Conservation (phyloP, 1,140 invertebrate species). For the Eurosta solidaginis region DNA sequence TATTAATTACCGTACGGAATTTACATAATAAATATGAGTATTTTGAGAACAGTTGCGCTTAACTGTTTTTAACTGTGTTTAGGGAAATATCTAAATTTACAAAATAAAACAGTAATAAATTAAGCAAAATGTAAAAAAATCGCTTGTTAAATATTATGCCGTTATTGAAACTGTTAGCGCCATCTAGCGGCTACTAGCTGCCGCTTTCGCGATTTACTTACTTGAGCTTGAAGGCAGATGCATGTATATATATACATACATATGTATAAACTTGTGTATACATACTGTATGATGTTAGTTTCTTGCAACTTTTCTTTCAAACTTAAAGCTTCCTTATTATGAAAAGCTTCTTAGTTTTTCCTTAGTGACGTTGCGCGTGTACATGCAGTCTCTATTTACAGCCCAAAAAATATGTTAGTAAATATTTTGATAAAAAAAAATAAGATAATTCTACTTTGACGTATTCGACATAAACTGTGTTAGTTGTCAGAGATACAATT, state of each 20-base stretch:
- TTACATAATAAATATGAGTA: not conserved
- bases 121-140: too few relatives aligned
- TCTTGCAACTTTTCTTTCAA: not conserved
- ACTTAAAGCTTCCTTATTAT: not conserved
- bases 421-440: not conserved
- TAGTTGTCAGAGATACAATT: too few relatives aligned
- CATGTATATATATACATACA: not conserved
- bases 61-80: too few relatives aligned
- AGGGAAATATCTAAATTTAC: too few relatives aligned
- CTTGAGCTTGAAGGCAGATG: too few relatives aligned
- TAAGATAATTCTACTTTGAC: not conserved
- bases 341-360: not conserved
- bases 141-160: too few relatives aligned
- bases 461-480: too few relatives aligned
- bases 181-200: not conserved
- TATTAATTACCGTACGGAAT: not conserved
- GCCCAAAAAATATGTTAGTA: not conserved
- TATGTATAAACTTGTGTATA: not conserved
- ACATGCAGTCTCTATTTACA: not conserved
- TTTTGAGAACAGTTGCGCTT: too few relatives aligned
- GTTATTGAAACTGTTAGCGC: not conserved
- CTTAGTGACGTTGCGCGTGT: not conserved
- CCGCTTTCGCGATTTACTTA: too few relatives aligned
- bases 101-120: too few relatives aligned
- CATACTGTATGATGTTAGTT: not conserved